Evolutionary conservation across 37 sponge, comb jelly and placozoan species (phyloP).

Genomic region (Agelas oroides): DNA sequence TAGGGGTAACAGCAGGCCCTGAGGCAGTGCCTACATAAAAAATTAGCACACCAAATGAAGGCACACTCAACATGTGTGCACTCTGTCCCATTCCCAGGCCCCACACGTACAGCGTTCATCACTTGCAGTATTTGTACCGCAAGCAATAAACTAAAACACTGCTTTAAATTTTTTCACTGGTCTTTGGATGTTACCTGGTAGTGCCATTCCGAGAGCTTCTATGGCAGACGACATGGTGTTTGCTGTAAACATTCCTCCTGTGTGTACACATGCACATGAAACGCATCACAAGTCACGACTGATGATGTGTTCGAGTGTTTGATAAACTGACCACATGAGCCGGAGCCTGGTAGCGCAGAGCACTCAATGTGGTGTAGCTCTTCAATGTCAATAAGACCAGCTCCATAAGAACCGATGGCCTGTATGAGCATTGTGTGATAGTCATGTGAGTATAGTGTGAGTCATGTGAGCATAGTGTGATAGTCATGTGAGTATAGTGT

Average conservation of each 20-base stretch:
- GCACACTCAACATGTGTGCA: not conserved
- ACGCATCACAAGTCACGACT: too few relatives aligned
- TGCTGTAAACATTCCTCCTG: slow-evolving; percentile 88
- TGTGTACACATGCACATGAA: not conserved
- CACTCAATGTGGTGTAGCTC: slow-evolving; percentile 70
- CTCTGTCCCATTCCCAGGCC: not conserved
- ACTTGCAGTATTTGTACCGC: too few relatives aligned
- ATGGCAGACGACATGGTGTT: slow-evolving; percentile 86
- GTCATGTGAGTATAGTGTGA: too few relatives aligned
- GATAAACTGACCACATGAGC: slow-evolving; percentile 75
- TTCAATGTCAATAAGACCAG: slow-evolving; percentile 79
- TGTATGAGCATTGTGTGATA: too few relatives aligned
- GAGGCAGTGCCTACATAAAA: slow-evolving; percentile 60
- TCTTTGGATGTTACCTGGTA: too few relatives aligned
- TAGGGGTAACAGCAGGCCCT: slow-evolving; percentile 68
- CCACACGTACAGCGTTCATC: too few relatives aligned
- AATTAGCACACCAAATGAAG: not conserved
- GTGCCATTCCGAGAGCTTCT: slow-evolving; percentile 74
- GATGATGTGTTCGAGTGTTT: not conserved
- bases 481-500: too few relatives aligned
- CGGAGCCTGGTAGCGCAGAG: slow-evolving; percentile 76
- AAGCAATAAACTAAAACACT: too few relatives aligned
- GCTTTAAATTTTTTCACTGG: too few relatives aligned
- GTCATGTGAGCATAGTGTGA: not conserved
- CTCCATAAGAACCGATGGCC: slow-evolving; percentile 84